Conservation (phyloP, 1,140 invertebrate genomes). For the Drosophila busckii region DNA sequence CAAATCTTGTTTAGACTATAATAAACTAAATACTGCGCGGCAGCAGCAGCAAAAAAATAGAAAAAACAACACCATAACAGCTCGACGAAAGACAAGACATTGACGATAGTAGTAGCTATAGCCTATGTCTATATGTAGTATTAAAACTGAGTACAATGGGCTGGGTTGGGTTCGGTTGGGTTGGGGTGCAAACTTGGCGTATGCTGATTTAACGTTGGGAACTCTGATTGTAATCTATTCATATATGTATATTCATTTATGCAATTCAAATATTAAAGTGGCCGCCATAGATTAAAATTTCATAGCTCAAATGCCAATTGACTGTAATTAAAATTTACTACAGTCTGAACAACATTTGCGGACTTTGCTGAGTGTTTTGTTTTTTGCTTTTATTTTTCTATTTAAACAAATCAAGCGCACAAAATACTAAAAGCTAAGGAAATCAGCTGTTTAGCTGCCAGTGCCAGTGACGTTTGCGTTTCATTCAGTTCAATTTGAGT, state of each 20-base stretch:
- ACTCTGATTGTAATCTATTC: slow-evolving; percentile 47
- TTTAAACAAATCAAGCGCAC: no score
- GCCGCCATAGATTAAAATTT: slow-evolving; percentile 32
- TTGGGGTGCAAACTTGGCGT: slow-evolving; percentile 2
- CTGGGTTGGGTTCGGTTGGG: not conserved
- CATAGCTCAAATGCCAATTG: slow-evolving; percentile 16
- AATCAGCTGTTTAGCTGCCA: no score
- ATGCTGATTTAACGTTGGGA: slow-evolving; percentile 28
- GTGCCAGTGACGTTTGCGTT: no score
- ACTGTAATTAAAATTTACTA: slow-evolving; percentile 31
- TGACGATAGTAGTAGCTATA: no score
- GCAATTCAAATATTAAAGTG: slow-evolving; percentile 40
- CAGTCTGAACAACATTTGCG: not conserved
- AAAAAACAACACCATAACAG: slow-evolving; percentile 5
- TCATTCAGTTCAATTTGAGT: no score
- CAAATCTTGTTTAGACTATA: slow-evolving; percentile 26
- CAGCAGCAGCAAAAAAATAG: no score
- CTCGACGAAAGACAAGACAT: not conserved
- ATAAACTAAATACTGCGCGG: no score
- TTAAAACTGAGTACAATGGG: not conserved
- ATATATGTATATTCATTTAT: slow-evolving; percentile 35
- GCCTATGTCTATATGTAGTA: no score
- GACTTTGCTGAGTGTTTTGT: not conserved
- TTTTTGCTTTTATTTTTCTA: no score
- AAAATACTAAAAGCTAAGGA: no score